Base-by-base conservation (phyloP, 2,797 vertebrate genomes). In the Karalla daura region DNA sequence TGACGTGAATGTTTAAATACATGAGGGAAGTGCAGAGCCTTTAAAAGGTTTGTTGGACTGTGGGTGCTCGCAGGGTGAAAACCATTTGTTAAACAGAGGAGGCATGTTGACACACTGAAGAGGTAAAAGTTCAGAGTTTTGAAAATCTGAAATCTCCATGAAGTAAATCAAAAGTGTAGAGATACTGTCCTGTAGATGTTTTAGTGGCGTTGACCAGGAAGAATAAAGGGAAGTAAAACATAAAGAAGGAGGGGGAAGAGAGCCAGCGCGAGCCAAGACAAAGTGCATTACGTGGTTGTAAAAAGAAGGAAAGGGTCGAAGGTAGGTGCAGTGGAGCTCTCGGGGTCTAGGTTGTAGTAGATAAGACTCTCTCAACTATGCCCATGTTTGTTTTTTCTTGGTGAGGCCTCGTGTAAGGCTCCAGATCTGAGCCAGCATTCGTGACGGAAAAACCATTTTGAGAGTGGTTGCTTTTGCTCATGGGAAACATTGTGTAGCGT, bases 351-450 rank as follows among this genome's bases (percentile, higher is more conserved):
- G 56, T 37, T 44, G 35, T 44, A 62, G 43, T 12, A 65, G 74
- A 90, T 83, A 75, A 84, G 55, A 33, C 47, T 66, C 24, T 15
- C 17, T 33, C 30, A 76, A 78, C 27, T 49, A 74, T 80, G 50
- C 28, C 41, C 13, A 9, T 76, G 46, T 76, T 85, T 78, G 44
- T 63, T 79, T 64, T 63, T 25, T 63, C 47, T 39, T 23, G n/a
- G 32, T 3, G 11, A 50, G 47, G 40, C 51, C 59, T 73, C n/a
- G 3, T 62, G 13, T 21, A 8, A 14, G 33, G 17, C 45, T 73
- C 8, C 13, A 53, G 52, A 53, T 55, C 10, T 43, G 13, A 47
- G 25, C 21, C 55, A 62, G 32, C 10, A 39, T 56, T 40, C 39
- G 15, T n/a, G 2, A 1, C 17, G 3, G 40, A 50, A 53, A 4